phyloP scores from a whole-genome alignment of 2,113 vertebrate genomes.

The Piaya cayana region DNA sequence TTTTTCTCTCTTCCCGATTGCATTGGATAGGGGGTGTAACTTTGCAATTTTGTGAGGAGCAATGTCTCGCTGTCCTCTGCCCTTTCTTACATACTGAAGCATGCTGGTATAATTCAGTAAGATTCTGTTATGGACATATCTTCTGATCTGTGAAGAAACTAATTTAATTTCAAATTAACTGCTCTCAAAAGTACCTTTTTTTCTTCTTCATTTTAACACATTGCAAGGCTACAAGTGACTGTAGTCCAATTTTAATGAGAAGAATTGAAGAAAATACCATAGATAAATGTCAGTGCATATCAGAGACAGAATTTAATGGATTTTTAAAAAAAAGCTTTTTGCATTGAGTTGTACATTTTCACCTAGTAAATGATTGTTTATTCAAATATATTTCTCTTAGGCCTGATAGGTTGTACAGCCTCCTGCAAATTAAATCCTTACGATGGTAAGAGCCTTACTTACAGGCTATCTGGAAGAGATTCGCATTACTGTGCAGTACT shows the following conservation, averaged over 20 bases:
- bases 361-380: background rate
- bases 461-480: background rate
- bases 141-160: conserved; percentile 53
- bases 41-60: background rate
- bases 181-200: conserved; percentile 39
- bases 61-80: conserved; percentile 39
- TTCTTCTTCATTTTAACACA: conserved; percentile 27
- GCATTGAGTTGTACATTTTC: background rate
- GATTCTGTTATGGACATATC: conserved; percentile 35
- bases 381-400: conserved; percentile 12
- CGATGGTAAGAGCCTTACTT: background rate
- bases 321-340: background rate
- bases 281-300: conserved; percentile 27
- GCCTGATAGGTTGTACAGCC: background rate
- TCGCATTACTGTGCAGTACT: background rate
- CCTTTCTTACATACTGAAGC: background rate
- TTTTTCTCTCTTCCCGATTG: conserved; percentile 20
- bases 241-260: conserved; percentile 41
- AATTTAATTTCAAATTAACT: conserved; percentile 67
- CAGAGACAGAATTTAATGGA: background rate
- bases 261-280: background rate
- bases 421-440: background rate
- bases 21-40: background rate
- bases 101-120: conserved; percentile 30
- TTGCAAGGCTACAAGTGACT: background rate